Percentiles rank a stretch among this genome's conserved stretches.
Evolutionary conservation across 2,888 invertebrate species (phyloP).

Genomic region (Galerucella pusilla): DNA sequence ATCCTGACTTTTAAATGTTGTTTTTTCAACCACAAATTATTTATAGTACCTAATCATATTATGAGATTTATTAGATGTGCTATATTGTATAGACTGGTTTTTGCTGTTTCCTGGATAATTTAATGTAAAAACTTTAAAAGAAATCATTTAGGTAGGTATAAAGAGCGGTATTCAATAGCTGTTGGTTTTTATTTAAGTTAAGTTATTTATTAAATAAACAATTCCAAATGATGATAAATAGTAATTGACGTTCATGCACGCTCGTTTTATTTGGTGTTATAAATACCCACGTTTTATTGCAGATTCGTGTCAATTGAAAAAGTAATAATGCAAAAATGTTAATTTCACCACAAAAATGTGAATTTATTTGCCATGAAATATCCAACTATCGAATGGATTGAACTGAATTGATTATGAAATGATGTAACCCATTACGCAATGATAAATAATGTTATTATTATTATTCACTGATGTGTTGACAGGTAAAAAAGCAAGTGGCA

Average conservation of each 20-base stretch:
- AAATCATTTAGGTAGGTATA: neutral
- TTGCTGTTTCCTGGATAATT: constrained; percentile 14
- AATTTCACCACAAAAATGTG: neutral
- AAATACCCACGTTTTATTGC: neutral
- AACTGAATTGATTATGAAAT: constrained; percentile 7
- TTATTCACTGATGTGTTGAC: constrained; percentile 4
- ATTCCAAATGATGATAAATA: neutral
- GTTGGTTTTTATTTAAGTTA: too few relatives aligned
- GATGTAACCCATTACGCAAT: neutral
- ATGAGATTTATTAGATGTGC: neutral
- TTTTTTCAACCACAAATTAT: constrained; percentile 1
- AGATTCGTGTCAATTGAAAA: neutral
- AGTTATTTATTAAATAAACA: too few relatives aligned
- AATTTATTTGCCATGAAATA: constrained; percentile 3
- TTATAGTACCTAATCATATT: too few relatives aligned
- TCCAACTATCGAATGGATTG: neutral
- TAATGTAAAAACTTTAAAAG: neutral
- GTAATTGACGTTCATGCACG: too few relatives aligned
- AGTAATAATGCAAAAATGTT: neutral
- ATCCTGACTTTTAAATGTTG: constrained; percentile 12
- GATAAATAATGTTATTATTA: neutral
- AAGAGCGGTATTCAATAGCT: neutral
- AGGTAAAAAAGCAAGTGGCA: constrained; percentile 9
- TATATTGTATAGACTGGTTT: constrained; percentile 16
- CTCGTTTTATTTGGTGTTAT: too few relatives aligned